Base-by-base conservation (phyloP, 2,113 vertebrate genomes). In the Naja naja region DNA sequence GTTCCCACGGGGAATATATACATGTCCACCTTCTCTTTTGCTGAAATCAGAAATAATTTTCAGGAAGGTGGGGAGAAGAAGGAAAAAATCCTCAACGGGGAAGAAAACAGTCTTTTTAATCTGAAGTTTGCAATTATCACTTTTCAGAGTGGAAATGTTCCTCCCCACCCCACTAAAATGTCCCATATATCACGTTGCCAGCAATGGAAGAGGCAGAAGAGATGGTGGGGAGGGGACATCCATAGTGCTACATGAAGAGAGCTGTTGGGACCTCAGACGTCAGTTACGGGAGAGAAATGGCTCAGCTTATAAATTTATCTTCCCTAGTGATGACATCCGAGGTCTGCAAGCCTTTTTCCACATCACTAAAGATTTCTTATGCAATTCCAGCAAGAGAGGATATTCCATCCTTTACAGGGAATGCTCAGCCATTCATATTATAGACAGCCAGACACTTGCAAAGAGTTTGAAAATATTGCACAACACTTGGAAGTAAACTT, bases 251-350 rank as follows among this genome's bases (percentile, higher is more conserved):
- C 0, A 0, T 18, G 5, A 88, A 86, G 55, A 97, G 97, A 95
- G 91, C 91, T 93, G 96, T 87, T 93, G 93, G 95, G 95, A 97
- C 93, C 95, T 97, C 30, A 0, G 87, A 91, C 97, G 96, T 97
- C 97, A 97, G 90, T 94, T 97, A 39, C 60, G 95, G 55, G 58
- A 96, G 94, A 98, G n/a, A 97, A 56, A 97, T 97, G 97, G 96
- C 91, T 95, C 94, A 95, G 88, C 92, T 93, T 96, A 91, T 96
- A 97, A 95, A 96, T 95, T 96, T 92, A 96, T 97, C 94, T 97
- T 95, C 95, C 95, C 96, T 94, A 92, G 87, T 96, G 97, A 89
- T 97, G 97, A 95, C 96, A 96, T 94, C 20, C 93, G 93, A 97
- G 94, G 94, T 97, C 97, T 92, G 90, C 94, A 45, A 96, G 94